Evolutionary conservation across 1,140 invertebrate genomes (phyloP), one percentile per base, ranked within the genome.

Genomic region (Manduca sexta): DNA sequence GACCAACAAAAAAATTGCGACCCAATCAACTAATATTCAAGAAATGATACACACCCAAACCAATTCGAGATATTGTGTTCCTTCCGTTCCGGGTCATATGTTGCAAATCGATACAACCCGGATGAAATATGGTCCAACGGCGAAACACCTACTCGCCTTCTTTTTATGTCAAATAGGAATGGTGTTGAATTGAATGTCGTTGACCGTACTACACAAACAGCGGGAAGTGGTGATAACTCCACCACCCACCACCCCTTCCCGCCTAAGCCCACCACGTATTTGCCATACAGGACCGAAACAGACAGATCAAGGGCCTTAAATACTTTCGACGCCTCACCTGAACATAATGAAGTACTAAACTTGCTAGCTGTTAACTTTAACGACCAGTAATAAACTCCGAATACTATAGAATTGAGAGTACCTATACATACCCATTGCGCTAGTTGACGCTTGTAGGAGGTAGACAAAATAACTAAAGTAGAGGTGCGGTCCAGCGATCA

Each of bases 111-210:
- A 12, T 12, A 34, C 33, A 11, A n/a, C 33, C 11, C 13, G 13
- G 13, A 34, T 14, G 13, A 34, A 34, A 34, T 34, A 34, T 34
- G 33, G 13, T 5, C n/a, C 26, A 29, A n/a, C 16, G 13, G 4
- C 14, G 10, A 16, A 40, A 15, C 10, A 40, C n/a, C 26, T 26
- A 58, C 43, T 58, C 46, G 58, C 49, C 56, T 69, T 66, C 60
- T 62, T 73, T 74, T 76, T 69, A 68, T 76, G 67, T 69, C 69
- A 70, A 73, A 68, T 58, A 59, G 69, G 61, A 69, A 67, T 74
- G 61, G 57, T 54, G 58, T 56, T 52, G 52, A 64, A 72, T 55
- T 58, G 56, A 60, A 74, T 69, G 70, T 75, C 72, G 62, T 79
- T 74, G 73, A 74, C 75, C 72, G 68, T 50, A 62, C 55, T 62